Percentiles rank a stretch among this genome's conserved stretches.
Evolutionary conservation across 2,113 vertebrate species (phyloP).

Genomic region (Muntiacus muntjak): DNA sequence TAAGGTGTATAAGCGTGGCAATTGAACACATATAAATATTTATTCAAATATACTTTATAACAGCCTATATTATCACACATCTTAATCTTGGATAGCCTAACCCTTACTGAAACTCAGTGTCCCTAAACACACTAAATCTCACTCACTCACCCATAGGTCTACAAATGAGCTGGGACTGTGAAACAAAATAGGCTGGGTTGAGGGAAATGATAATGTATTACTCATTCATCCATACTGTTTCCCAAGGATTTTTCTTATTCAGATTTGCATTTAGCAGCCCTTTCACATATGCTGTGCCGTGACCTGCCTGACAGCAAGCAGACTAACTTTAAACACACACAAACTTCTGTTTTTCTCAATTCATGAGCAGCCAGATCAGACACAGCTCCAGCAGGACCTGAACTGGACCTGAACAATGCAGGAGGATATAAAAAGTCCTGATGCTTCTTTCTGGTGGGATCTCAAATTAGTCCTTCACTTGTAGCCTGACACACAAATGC

Average conservation of each 20-base stretch:
- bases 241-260: neutral
- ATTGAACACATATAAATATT: neutral
- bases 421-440: neutral
- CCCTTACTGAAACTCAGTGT: neutral
- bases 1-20: neutral
- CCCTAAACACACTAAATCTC: neutral
- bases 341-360: neutral
- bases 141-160: neutral
- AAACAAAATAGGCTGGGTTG: neutral
- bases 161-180: neutral
- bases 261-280: neutral
- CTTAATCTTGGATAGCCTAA: neutral
- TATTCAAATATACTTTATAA: neutral
- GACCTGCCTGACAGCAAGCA: neutral
- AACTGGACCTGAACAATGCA: neutral
- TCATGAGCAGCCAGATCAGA: neutral
- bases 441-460: neutral
- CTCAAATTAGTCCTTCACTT: neutral
- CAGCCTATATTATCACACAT: neutral
- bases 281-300: neutral
- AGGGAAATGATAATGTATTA: neutral
- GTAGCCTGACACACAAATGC: neutral
- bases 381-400: neutral
- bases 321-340: neutral
- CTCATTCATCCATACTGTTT: neutral